Percentiles rank a stretch among this genome's conserved stretches.
Evolutionary conservation across 2,113 vertebrate genomes (phyloP).

Genomic region (Chinchilla lanigera): DNA sequence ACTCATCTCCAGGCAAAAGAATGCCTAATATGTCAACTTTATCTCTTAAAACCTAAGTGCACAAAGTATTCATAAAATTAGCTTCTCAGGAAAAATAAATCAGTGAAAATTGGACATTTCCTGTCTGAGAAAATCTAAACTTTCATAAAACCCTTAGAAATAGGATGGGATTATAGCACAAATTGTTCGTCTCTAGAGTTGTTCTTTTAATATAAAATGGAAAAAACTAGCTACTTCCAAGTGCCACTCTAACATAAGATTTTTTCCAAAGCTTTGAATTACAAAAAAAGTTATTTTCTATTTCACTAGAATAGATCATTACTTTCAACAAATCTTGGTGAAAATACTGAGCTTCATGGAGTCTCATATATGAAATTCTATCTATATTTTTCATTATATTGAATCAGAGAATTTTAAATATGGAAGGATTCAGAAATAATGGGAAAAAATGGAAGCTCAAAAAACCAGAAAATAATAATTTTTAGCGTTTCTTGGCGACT

Average conservation of each 20-base stretch:
- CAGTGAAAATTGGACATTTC: not conserved
- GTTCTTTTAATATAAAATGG: conserved; percentile 20
- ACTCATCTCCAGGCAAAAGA: not conserved
- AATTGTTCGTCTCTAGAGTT: not conserved
- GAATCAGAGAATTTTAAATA: conserved; percentile 50
- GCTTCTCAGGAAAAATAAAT: conserved; percentile 2
- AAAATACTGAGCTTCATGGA: not conserved
- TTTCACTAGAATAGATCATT: conserved; percentile 31
- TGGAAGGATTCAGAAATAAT: not conserved
- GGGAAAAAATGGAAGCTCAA: not conserved
- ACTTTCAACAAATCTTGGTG: conserved; percentile 37
- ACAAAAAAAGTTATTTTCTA: not conserved
- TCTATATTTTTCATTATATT: not conserved
- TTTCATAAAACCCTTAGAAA: conserved; percentile 52
- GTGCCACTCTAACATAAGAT: conserved; percentile 22
- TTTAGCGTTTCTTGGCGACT: not conserved
- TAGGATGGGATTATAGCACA: conserved; percentile 17
- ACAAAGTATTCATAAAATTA: not conserved
- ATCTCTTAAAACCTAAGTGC: not conserved
- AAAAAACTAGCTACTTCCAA: not conserved
- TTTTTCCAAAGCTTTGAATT: conserved; percentile 48
- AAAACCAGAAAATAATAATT: not conserved
- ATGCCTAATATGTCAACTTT: not conserved
- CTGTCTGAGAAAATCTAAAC: conserved; percentile 39
- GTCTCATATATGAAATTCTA: not conserved